These are phyloP conservation scores for Axis porcinus DNA, from an alignment of 2,113 vertebrate genomes.

Conservation along the genomic window DNA sequence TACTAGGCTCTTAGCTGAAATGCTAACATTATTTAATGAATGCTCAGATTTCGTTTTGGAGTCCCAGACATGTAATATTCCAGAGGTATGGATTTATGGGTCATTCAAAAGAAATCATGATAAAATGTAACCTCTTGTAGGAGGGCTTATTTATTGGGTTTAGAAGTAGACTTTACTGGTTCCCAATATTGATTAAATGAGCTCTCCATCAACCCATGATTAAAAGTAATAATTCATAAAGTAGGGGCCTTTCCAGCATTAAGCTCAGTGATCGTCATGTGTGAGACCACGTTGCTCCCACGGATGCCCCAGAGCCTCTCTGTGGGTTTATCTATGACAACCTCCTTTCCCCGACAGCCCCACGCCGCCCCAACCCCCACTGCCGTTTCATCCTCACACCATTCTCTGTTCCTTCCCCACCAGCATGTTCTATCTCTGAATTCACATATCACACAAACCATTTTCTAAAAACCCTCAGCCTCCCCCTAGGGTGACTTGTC, in stretches of 20 bases:
- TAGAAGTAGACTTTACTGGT: not conserved
- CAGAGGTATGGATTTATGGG: not conserved
- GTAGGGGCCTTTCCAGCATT: not conserved
- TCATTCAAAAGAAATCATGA: slow-evolving; percentile 3
- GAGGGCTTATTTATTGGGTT: not conserved
- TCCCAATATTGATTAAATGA: not conserved
- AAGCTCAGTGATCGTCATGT: fast-evolving
- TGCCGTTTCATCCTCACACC: fast-evolving
- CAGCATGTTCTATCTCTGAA: not conserved
- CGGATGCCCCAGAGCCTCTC: fast-evolving
- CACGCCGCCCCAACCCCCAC: fast-evolving
- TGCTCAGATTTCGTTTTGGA: not conserved
- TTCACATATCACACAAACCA: not conserved
- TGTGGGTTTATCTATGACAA: not conserved
- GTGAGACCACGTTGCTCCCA: not conserved
- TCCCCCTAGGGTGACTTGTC: not conserved
- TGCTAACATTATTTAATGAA: not conserved
- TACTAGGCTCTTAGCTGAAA: not conserved
- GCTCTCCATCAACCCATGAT: not conserved
- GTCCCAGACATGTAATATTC: not conserved
- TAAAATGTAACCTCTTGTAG: not conserved
- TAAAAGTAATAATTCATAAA: not conserved
- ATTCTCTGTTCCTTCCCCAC: not conserved
- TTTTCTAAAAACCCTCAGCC: not conserved
- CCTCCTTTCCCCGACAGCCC: no score